Evolutionary conservation across 2,113 vertebrate species (phyloP).

Genomic region (Propithecus coquereli): DNA sequence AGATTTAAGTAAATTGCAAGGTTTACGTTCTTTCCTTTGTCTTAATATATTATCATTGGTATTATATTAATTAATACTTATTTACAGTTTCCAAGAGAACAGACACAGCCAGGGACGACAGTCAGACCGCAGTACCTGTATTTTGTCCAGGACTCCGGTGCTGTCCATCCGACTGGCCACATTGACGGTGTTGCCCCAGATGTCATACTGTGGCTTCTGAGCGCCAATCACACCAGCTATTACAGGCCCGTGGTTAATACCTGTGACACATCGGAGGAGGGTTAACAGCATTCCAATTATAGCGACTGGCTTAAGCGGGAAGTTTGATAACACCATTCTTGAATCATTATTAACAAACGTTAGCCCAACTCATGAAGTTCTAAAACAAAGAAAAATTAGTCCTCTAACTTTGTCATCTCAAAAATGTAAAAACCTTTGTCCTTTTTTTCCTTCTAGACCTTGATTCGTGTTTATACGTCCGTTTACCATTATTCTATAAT

Average conservation of each 20-base stretch:
- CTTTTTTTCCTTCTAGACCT: too few species aligned
- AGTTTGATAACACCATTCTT: rapidly evolving
- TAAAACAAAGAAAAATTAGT: background rate
- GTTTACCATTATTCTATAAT: background rate
- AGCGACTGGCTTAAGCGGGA: too few species aligned
- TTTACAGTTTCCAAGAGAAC: background rate
- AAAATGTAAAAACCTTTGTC: background rate
- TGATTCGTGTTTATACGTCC: rapidly evolving
- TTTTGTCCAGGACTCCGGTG: constrained; percentile 96
- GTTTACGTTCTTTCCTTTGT: background rate
- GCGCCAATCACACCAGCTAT: constrained; percentile 98
- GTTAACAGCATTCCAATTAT: background rate
- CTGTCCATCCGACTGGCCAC: constrained; percentile 99
- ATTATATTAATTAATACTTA: too few species aligned
- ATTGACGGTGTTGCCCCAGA: constrained; percentile 99
- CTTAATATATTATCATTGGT: background rate
- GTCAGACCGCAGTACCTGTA: constrained; percentile 85
- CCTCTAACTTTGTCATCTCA: background rate
- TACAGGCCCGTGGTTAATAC: constrained; percentile 97
- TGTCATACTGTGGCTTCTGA: constrained; percentile 98
- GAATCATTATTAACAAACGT: background rate
- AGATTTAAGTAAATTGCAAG: too few species aligned
- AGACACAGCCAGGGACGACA: rapidly evolving
- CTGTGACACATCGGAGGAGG: constrained; percentile 74
- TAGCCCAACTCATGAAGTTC: too few species aligned